Percentiles rank a stretch among this genome's conserved stretches.
Evolutionary conservation across 30 jellyfish, hydroid and myxozoan species (phyloP).

Genomic region (Aurelia aurita): DNA sequence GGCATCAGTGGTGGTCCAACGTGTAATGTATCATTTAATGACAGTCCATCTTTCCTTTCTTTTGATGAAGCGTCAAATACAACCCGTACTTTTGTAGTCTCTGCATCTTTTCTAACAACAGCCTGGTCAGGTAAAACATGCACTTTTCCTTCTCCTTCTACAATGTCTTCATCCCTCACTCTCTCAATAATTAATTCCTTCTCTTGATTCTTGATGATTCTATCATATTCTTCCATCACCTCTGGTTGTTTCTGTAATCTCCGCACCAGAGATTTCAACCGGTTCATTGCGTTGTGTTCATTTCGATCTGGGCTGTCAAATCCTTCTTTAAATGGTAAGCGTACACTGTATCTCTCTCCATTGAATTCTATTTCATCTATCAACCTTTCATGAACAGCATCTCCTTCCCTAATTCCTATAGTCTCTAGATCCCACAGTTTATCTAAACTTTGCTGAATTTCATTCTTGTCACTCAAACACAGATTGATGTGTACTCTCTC

Average conservation of each 20-base stretch:
- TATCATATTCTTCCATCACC: too few species aligned
- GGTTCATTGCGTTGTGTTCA: conserved; percentile 21
- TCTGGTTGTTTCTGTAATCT: background rate
- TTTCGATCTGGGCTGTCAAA: background rate
- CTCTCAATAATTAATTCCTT: too few species aligned
- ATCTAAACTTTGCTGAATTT: background rate
- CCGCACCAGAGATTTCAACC: background rate
- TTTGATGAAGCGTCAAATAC: too few species aligned
- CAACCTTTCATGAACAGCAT: conserved; percentile 7
- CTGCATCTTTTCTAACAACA: too few species aligned
- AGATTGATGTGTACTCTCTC: conserved; percentile 1
- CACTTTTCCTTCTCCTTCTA: too few species aligned
- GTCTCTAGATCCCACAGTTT: conserved; percentile 41
- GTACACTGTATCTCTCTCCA: conserved; percentile 1
- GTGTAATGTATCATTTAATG: too few species aligned
- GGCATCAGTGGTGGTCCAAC: too few species aligned
- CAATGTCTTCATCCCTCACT: too few species aligned
- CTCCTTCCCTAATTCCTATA: conserved; percentile 7
- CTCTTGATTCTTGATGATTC: too few species aligned
- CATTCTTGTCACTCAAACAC: conserved; percentile 1
- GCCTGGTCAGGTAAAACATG: too few species aligned
- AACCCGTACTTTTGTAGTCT: too few species aligned
- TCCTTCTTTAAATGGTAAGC: background rate
- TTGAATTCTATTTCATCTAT: background rate
- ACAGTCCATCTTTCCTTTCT: too few species aligned